Base-by-base conservation (phyloP, 2,888 invertebrate species). In the Griposia aprilina region DNA sequence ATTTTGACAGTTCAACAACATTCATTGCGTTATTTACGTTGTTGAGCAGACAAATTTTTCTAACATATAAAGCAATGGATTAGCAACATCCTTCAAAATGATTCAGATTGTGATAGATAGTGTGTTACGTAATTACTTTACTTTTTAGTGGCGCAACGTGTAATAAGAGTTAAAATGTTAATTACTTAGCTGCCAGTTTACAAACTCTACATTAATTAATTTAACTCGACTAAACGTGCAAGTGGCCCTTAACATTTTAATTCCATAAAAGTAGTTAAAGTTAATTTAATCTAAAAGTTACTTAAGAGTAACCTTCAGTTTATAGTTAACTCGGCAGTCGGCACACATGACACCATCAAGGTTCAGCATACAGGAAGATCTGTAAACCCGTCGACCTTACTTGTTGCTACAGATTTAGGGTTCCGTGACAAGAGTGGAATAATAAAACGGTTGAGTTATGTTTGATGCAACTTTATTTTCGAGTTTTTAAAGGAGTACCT, bases 321-420 rank as follows among this genome's bases (percentile, higher is more conserved):
- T 2, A 55, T 62, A 74, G 70, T 55, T 55, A 48, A 55, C 57
- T 69, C 57, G 7, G 59, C 55, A 68, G 52, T 69, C 52, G 13
- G 65, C 55, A 68, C 62, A 70, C 23, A 60, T 55, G 70, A 50
- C 67, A 71, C 11, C 2, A 26, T 30, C 82, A 83, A 83, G 85
- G 82, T 76, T 76, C 41, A 23, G 59, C 20, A 82, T 60, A 67
- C 85, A 82, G 82, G 82, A 83, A 83, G 76, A 81, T 76, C 70
- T 23, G 48, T 72, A 57, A 62, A 82, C 82, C 50, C 6, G 82
- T 65, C 55, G 82, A 76, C 82, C 82, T 85, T 68, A 60, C 62
- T 63, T 6, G 17, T 10, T 73, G 57, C 7, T 55, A 41, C 82
- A 48, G n/a, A 55, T 69, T 85, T 81, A 72, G 71, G 59, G 85